phyloP scores from a whole-genome alignment of 2,113 vertebrate genomes.

The Emydura subglobosa region DNA sequence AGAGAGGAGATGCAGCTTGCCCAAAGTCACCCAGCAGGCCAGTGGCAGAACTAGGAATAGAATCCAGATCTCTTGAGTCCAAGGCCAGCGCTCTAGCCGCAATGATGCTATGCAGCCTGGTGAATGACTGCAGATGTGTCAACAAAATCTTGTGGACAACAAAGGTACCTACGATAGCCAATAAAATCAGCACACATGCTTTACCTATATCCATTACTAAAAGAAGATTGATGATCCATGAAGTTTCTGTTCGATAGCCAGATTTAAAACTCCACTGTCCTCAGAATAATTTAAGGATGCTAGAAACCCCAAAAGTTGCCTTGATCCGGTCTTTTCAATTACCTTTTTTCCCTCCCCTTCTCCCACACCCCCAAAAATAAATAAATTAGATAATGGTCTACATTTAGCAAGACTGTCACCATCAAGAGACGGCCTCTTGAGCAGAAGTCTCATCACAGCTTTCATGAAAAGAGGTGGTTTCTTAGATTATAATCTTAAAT shows the following conservation, averaged over 20 bases:
- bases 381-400: neutral
- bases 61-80: neutral
- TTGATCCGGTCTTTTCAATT: neutral
- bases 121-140: neutral
- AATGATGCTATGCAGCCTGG: neutral
- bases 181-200: neutral
- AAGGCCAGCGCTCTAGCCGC: neutral
- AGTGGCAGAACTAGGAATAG: neutral
- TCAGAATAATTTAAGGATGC: neutral
- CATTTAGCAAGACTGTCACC: neutral
- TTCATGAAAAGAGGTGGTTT: neutral
- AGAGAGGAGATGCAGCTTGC: neutral
- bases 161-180: neutral
- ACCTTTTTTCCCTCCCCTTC: neutral
- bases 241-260: neutral
- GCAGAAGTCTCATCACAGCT: neutral
- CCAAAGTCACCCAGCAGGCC: neutral
- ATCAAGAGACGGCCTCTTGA: neutral
- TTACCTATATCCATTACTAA: neutral
- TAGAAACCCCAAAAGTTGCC: neutral
- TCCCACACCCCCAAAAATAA: neutral
- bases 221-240: neutral
- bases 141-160: neutral
- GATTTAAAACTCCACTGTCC: neutral
- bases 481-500: neutral